Evolutionary conservation across 2,888 invertebrate species (phyloP).

Genomic region (Trilocha varians): DNA sequence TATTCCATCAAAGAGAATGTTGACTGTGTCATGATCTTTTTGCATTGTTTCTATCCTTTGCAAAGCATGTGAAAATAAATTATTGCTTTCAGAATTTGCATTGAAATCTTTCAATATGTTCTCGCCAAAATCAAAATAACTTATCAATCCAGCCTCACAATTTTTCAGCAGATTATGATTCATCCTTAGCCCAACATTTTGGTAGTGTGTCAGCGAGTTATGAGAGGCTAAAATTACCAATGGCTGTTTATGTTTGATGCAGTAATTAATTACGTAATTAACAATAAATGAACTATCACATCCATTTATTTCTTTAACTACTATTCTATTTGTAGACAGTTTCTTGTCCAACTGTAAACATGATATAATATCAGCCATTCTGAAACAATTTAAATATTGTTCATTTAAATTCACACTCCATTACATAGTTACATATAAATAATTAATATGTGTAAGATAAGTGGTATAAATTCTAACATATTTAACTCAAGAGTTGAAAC

Average conservation of each 20-base stretch:
- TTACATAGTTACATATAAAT: no score
- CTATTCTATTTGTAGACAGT: conserved; percentile 70
- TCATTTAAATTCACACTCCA: no score
- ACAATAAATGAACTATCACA: conserved; percentile 83
- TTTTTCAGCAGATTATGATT: conserved; percentile 78
- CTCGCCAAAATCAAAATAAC: conserved; percentile 43
- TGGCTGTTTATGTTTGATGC: conserved; percentile 72
- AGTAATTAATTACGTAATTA: conserved; percentile 77
- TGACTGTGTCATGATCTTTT: conserved; percentile 50
- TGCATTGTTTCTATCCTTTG: conserved; percentile 43
- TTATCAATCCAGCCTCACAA: conserved; percentile 43
- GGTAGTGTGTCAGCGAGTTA: conserved; percentile 81
- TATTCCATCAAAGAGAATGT: conserved; percentile 80
- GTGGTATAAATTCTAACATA: not conserved
- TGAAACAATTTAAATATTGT: no score
- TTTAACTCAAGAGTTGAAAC: no score
- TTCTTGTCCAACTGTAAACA: conserved; percentile 77
- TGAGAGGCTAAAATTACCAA: conserved; percentile 79
- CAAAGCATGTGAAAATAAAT: conserved; percentile 50
- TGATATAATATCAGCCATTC: conserved; percentile 76
- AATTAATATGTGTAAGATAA: not conserved
- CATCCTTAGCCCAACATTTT: conserved; percentile 81
- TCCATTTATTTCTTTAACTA: conserved; percentile 79
- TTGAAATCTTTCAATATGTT: conserved; percentile 25
- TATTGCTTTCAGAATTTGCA: conserved; percentile 39